A percentile compares a stretch with the other conserved stretches of the same genome.
phyloP scores from a whole-genome alignment of 2,113 vertebrate genomes.

The Sinocyclocheilus grahami region DNA sequence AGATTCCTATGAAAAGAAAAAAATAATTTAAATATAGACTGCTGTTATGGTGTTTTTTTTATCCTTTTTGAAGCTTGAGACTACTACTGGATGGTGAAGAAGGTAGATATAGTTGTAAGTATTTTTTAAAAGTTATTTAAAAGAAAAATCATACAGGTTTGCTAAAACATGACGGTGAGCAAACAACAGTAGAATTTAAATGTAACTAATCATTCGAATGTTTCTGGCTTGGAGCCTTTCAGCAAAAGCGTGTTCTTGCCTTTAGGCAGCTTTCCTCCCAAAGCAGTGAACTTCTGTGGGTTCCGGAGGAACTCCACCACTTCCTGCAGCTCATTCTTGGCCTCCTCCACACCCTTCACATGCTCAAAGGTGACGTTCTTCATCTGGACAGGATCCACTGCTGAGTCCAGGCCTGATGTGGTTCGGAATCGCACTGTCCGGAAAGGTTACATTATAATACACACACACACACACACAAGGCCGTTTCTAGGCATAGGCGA shows the following conservation, averaged over 20 bases:
- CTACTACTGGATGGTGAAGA: neutral
- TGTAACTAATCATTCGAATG: neutral
- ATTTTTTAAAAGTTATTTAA: neutral
- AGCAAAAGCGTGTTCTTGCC: slow-evolving; percentile 67
- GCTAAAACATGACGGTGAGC: neutral
- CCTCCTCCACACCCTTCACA: slow-evolving; percentile 96
- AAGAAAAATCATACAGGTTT: too few relatives aligned
- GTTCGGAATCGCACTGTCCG: slow-evolving; percentile 93
- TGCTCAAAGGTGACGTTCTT: slow-evolving; percentile 99
- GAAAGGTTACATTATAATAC: slow-evolving; percentile 76
- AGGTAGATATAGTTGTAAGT: neutral
- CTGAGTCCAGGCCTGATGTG: slow-evolving; percentile 92
- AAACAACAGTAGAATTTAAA: neutral
- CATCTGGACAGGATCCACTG: slow-evolving; percentile 94
- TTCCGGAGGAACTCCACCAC: slow-evolving; percentile 97
- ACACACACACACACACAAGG: slow-evolving; percentile 58
- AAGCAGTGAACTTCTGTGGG: slow-evolving; percentile 93
- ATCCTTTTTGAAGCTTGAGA: neutral
- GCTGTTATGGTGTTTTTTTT: neutral
- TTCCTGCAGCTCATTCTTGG: slow-evolving; percentile 96
- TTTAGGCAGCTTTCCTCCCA: slow-evolving; percentile 98
- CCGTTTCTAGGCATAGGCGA: too few relatives aligned
- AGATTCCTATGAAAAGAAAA: slow-evolving; percentile 77
- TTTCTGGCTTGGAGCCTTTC: neutral
- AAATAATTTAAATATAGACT: neutral